Evolutionary conservation across 2,113 vertebrate species (phyloP), one percentile per base, ranked within the genome.

Genomic region (Pelecanoides urinatrix): DNA sequence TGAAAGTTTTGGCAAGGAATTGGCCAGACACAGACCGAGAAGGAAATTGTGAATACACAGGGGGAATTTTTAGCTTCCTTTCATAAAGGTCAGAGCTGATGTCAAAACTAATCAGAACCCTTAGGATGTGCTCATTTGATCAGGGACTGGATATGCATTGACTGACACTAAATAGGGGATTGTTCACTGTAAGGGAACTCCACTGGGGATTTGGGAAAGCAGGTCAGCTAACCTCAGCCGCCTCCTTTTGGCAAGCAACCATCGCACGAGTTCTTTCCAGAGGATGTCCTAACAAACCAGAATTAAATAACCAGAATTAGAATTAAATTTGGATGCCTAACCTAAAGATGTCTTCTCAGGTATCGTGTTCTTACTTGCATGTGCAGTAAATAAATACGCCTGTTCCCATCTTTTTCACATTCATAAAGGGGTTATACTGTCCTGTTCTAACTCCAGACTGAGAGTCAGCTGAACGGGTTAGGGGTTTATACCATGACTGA

Each of bases 381-480:
- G 1, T 1, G 0, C 10, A 66, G 22, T 68, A 55, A 56, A n/a
- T 65, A 40, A 82, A 84, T 30, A 58, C 0, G 0, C 3, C 20
- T 58, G 12, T 73, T 65, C 16, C 15, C 8, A 30, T 36, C 7
- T 79, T 84, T 70, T 62, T 62, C 47, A 30, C 8, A 13, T 36
- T 58, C 2, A 1, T 13, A 5, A 18, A 0, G 7, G 4, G 7
- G 3, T 17, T 59, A 52, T 13, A 26, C 13, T 32, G 21, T 63
- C 14, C 67, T 62, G 17, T 74, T 72, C 56, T 56, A 47, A 61
- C 2, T 2, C 30, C 34, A 65, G 22, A 23, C 5, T 52, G 36
- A 44, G 61, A 55, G 36, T 52, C 53, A 92, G 1, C 16, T 66
- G 70, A 50, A 40, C 45, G 3, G 3, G 15, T 1, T 84, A 34